Conservation (phyloP, 2,113 vertebrate genomes). For the Rhea pennata region DNA sequence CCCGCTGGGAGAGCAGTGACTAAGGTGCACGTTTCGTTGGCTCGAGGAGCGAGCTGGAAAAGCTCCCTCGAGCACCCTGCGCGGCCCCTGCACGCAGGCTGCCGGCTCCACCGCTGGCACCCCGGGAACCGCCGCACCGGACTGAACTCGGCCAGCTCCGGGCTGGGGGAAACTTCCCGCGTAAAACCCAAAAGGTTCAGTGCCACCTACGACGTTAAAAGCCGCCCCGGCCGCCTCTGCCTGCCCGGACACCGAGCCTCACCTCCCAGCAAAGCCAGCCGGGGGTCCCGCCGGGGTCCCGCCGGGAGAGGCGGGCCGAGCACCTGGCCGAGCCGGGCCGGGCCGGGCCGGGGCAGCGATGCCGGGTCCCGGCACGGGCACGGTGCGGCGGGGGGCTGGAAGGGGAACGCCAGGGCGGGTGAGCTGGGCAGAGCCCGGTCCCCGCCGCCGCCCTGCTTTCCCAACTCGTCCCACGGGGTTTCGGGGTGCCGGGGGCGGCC, state of each 20-base stretch:
- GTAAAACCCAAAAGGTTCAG: background rate
- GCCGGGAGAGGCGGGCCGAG: background rate
- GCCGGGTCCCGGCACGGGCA: background rate
- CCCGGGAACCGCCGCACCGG: background rate
- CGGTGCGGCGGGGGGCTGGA: no score
- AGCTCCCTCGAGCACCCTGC: background rate
- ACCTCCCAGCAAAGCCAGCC: background rate
- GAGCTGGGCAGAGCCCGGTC: background rate
- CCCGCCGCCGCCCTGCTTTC: background rate
- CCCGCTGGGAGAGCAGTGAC: background rate
- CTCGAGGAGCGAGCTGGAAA: background rate
- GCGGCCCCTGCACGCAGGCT: accelerated
- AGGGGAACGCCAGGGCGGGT: background rate
- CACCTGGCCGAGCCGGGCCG: background rate
- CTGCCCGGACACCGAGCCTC: background rate
- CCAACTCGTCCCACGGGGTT: background rate
- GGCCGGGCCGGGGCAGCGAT: background rate
- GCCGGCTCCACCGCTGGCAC: background rate
- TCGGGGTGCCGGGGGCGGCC: background rate
- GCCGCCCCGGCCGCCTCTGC: background rate
- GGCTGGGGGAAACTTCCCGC: background rate
- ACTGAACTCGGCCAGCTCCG: background rate
- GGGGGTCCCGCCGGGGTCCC: background rate
- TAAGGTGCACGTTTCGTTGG: background rate
- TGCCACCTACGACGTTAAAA: background rate